These are phyloP conservation scores for Automeris io DNA, from an alignment of 2,888 invertebrate species.

Conservation along the genomic window DNA sequence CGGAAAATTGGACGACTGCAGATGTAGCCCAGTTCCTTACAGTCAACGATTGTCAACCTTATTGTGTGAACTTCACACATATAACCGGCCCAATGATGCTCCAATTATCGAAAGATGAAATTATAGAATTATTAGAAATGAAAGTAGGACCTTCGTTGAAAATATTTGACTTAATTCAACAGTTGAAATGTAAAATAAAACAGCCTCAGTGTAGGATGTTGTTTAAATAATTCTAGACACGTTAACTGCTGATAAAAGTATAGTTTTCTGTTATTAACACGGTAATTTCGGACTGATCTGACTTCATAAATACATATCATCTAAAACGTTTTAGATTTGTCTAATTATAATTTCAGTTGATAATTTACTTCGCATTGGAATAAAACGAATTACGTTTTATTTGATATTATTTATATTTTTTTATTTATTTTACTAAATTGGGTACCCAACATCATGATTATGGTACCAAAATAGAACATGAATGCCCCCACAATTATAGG, in stretches of 20 bases:
- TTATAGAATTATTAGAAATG: slow-evolving; percentile 91
- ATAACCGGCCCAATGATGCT: slow-evolving; percentile 90
- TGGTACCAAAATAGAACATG: no score
- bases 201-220: slow-evolving; percentile 80
- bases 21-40: slow-evolving; percentile 94
- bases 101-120: slow-evolving; percentile 91
- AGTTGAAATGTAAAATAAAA: slow-evolving; percentile 90
- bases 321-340: no score
- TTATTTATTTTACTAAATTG: no score
- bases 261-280: neutral
- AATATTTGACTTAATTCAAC: slow-evolving; percentile 94
- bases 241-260: slow-evolving; percentile 1
- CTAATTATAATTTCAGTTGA: no score
- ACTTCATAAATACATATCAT: no score
- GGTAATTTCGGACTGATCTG: no score
- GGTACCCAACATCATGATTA: no score
- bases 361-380: no score
- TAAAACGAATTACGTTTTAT: no score
- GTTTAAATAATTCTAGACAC: slow-evolving; percentile 36
- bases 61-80: slow-evolving; percentile 81
- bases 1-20: slow-evolving; percentile 82
- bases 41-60: slow-evolving; percentile 89
- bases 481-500: no score
- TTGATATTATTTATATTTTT: no score
- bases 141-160: slow-evolving; percentile 97